A percentile compares a stretch with the other conserved stretches of the same genome.
Conservation (phyloP, 2,888 invertebrate genomes). For the Sarcophaga subvicina region DNA sequence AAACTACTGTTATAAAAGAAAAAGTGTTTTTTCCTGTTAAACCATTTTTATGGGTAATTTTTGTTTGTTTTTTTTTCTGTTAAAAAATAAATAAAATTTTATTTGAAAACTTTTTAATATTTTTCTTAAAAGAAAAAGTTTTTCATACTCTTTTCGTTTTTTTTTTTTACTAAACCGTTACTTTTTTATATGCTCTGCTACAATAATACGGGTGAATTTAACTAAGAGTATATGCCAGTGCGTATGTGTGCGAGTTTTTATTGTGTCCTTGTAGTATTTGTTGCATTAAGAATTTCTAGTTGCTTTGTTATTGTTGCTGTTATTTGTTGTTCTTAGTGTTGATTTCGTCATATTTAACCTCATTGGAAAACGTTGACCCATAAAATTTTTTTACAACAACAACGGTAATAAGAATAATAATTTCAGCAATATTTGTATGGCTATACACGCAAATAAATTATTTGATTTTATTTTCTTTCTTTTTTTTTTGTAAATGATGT, state of each 20-base stretch:
- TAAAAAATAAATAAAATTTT: background rate
- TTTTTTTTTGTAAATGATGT: background rate
- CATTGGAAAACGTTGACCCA: constrained; percentile 66
- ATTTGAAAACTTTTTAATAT: background rate
- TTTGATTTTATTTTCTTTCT: background rate
- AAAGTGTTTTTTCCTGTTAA: background rate
- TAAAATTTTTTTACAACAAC: constrained; percentile 40
- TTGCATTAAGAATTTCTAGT: constrained; percentile 35
- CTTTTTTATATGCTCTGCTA: background rate
- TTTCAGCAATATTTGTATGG: too few species aligned
- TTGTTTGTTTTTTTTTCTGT: background rate
- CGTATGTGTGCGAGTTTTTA: background rate
- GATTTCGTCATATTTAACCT: constrained; percentile 67
- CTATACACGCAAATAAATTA: background rate
- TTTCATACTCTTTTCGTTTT: constrained; percentile 4
- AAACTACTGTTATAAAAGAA: background rate
- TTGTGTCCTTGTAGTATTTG: constrained; percentile 54
- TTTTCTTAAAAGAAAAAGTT: background rate
- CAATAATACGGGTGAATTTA: background rate
- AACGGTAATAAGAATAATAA: background rate
- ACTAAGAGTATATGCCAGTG: background rate
- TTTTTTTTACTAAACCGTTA: background rate
- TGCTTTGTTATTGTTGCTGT: too few species aligned
- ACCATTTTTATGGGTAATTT: constrained; percentile 29
- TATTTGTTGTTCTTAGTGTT: constrained; percentile 10